Conservation (phyloP, 2,113 vertebrate species). For the Carlito syrichta region DNA sequence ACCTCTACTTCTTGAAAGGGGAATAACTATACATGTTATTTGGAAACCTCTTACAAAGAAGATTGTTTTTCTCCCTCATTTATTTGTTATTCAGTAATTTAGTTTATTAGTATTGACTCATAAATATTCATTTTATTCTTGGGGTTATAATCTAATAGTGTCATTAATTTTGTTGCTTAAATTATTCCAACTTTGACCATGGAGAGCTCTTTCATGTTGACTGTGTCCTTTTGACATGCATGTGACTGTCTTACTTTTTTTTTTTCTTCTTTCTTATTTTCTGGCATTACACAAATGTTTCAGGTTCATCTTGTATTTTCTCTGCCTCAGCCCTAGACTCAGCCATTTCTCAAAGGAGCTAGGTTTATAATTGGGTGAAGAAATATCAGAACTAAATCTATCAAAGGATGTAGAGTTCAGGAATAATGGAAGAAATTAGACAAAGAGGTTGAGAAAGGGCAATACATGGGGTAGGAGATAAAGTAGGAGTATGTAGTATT, state of each 20-base stretch:
- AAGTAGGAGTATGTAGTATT: background rate
- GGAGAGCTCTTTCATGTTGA: background rate
- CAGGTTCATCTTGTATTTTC: background rate
- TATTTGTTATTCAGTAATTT: background rate
- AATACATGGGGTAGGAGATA: background rate
- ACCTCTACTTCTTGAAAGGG: background rate
- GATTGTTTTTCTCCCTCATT: background rate
- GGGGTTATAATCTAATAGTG: background rate
- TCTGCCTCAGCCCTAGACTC: background rate
- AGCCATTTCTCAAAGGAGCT: background rate
- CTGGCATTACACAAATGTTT: background rate
- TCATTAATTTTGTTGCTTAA: background rate
- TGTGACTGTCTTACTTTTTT: background rate
- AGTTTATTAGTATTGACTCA: background rate
- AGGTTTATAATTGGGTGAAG: background rate
- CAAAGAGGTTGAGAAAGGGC: background rate
- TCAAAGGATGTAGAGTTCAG: background rate
- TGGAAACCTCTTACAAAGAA: background rate
- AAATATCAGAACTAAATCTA: background rate
- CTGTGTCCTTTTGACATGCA: background rate
- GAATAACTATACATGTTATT: background rate
- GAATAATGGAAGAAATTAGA: background rate
- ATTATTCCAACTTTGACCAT: background rate
- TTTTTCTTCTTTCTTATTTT: background rate
- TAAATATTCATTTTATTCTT: background rate